phyloP scores from a whole-genome alignment of 2,113 vertebrate genomes.

The Paedocypris sp. region DNA sequence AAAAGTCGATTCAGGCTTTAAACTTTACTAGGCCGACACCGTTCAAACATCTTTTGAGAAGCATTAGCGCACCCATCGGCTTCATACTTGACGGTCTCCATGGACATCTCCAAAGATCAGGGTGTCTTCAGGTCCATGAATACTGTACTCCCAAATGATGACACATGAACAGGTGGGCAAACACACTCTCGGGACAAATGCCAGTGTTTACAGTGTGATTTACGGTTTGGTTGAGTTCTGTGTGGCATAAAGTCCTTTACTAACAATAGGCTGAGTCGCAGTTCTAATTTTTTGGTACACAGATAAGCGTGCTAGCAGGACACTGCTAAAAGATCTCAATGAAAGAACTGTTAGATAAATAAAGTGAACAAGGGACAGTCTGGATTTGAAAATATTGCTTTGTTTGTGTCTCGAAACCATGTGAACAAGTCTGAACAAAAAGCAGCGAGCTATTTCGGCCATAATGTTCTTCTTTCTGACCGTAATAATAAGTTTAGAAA shows the following conservation, averaged over 20 bases:
- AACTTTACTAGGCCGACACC: slow-evolving; percentile 33
- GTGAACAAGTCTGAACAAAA: too few relatives aligned
- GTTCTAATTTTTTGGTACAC: neutral
- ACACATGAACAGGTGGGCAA: slow-evolving; percentile 33
- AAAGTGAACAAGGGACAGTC: too few relatives aligned
- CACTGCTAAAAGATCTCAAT: too few relatives aligned
- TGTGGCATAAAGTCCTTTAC: neutral
- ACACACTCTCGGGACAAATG: slow-evolving; percentile 18
- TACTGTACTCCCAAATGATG: slow-evolving; percentile 35
- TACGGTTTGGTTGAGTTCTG: neutral
- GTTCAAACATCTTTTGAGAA: slow-evolving; percentile 36
- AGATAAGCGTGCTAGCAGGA: neutral
- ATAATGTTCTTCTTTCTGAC: too few relatives aligned
- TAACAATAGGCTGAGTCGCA: neutral
- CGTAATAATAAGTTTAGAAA: too few relatives aligned
- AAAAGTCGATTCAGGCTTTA: slow-evolving; percentile 14
- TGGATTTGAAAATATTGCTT: too few relatives aligned
- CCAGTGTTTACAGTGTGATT: neutral
- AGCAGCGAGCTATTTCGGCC: too few relatives aligned
- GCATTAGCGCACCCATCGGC: slow-evolving; percentile 43
- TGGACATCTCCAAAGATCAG: slow-evolving; percentile 31
- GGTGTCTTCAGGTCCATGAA: slow-evolving; percentile 30
- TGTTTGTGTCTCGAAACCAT: too few relatives aligned
- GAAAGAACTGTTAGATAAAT: too few relatives aligned
- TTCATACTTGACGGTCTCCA: slow-evolving; percentile 27